Percentiles rank a stretch among this genome's conserved stretches.
phyloP scores from a whole-genome alignment of 2,113 vertebrate species.

The Cyprinodon variegatus region DNA sequence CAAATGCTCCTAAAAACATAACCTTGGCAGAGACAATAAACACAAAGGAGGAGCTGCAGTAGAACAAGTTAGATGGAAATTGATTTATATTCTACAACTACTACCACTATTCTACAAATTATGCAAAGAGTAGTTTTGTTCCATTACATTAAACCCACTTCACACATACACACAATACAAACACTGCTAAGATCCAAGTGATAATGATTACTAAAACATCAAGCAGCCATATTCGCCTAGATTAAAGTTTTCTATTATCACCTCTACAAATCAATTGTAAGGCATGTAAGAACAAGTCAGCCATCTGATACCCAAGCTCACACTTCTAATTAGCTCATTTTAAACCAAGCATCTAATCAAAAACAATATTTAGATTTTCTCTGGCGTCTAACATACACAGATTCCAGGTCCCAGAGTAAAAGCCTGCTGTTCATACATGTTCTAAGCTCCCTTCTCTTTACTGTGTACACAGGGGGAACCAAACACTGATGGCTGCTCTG shows the following conservation, averaged over 20 bases:
- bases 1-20: too few relatives aligned
- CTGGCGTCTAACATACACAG: constrained; percentile 26
- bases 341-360: constrained; percentile 55
- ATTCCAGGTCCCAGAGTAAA: constrained; percentile 11
- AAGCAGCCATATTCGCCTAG: constrained; percentile 17
- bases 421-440: constrained; percentile 21
- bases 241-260: constrained; percentile 66
- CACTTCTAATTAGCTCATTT: constrained; percentile 70
- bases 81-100: too few relatives aligned
- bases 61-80: too few relatives aligned
- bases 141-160: too few relatives aligned
- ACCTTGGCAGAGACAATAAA: too few relatives aligned
- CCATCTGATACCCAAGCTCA: constrained; percentile 44
- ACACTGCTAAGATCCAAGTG: neutral
- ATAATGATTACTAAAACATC: constrained; percentile 20
- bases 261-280: constrained; percentile 45
- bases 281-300: constrained; percentile 64
- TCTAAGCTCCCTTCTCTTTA: constrained; percentile 19
- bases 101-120: too few relatives aligned
- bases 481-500: constrained; percentile 22
- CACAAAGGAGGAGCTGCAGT: too few relatives aligned
- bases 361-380: constrained; percentile 49
- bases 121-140: too few relatives aligned
- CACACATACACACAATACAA: neutral
- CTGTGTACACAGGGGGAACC: constrained; percentile 19